A percentile compares a stretch with the other conserved stretches of the same genome.
phyloP scores from a whole-genome alignment of 23 tunicate genomes.

The Phallusia fumigata region DNA sequence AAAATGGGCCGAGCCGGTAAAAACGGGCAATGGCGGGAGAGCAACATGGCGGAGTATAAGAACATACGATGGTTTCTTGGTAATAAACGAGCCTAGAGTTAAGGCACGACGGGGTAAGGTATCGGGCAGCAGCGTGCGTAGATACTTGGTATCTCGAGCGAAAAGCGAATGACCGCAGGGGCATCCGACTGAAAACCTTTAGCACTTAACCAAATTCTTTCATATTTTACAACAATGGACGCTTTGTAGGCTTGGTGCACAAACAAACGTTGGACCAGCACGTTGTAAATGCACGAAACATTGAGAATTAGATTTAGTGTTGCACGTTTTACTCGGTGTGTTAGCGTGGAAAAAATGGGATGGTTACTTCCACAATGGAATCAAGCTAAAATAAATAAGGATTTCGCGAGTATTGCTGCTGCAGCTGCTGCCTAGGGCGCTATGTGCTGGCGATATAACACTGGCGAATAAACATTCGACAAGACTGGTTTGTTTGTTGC shows the following conservation, averaged over 20 bases:
- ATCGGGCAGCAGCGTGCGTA: constrained; percentile 8
- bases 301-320: background rate
- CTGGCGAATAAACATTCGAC: constrained; percentile 7
- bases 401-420: background rate
- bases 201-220: background rate
- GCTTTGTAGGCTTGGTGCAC: too few relatives aligned
- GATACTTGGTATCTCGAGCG: constrained; percentile 9
- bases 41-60: background rate
- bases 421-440: constrained; percentile 14
- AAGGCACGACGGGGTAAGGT: background rate
- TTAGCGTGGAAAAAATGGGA: background rate
- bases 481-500: background rate
- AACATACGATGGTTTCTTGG: background rate
- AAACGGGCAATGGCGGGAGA: background rate
- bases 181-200: background rate
- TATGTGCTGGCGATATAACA: constrained; percentile 7
- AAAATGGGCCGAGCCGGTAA: background rate
- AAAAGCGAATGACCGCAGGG: constrained; percentile 10
- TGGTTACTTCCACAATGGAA: constrained; percentile 10
- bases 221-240: too few relatives aligned
- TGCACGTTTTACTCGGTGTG: background rate
- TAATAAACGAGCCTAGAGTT: background rate
- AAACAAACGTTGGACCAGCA: background rate
- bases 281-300: background rate
- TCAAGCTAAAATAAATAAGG: constrained; percentile 11